phyloP scores from a whole-genome alignment of 2,113 vertebrate species.

The Eurystomus gularis region DNA sequence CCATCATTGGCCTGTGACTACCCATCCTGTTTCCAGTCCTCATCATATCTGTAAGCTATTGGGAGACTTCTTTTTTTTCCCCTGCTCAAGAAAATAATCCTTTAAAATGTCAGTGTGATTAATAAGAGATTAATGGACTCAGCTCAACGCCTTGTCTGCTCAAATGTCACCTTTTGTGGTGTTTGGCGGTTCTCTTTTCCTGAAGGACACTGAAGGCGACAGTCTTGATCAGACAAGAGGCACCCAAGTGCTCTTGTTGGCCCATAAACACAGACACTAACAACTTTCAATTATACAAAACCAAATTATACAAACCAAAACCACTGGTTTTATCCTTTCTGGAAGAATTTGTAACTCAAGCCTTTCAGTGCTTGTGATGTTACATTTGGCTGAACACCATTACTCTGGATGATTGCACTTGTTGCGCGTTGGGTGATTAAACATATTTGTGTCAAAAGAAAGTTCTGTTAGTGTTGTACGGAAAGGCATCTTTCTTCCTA shows the following conservation, averaged over 20 bases:
- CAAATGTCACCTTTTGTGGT: conserved; percentile 28
- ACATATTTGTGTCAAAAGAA: background rate
- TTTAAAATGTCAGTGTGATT: conserved; percentile 37
- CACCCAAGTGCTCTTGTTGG: background rate
- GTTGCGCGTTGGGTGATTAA: background rate
- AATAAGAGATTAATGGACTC: conserved; percentile 28
- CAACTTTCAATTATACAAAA: conserved; percentile 14
- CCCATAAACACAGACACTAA: conserved; percentile 4
- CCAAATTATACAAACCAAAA: background rate
- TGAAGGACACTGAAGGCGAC: background rate
- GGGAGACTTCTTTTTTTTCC: background rate
- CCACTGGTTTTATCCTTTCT: background rate
- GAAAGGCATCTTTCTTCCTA: background rate
- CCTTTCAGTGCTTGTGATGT: conserved; percentile 4
- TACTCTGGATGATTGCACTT: background rate
- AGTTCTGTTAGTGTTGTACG: background rate
- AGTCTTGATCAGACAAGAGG: conserved; percentile 55
- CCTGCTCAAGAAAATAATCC: background rate
- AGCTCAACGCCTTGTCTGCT: background rate
- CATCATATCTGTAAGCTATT: background rate
- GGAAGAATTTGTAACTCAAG: conserved; percentile 38
- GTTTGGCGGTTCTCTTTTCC: background rate
- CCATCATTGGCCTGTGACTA: background rate
- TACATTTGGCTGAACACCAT: conserved; percentile 32
- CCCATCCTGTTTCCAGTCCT: background rate